Base-by-base conservation (phyloP, 2,113 vertebrate species). In the Lagenorhynchus albirostris region DNA sequence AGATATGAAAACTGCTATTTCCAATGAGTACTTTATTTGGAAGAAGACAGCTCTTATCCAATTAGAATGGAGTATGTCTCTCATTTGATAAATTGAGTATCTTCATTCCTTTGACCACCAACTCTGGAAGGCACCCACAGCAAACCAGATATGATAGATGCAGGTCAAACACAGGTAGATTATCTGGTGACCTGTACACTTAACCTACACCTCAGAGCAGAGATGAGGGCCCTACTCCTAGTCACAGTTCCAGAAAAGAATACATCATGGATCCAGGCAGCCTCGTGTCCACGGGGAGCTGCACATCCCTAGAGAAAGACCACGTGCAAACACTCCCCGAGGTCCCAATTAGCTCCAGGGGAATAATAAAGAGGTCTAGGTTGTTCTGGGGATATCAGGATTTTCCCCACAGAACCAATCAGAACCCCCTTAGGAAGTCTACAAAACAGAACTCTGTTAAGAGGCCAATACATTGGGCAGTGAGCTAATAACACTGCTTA, bases 401-500 rank as follows among this genome's bases (percentile, higher is more conserved):
- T 44, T 71, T 73, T 93, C 94, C 82, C 97, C 79, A 95, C 20
- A 95, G 96, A 80, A 31, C 92, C 87, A 97, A 98, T 98, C 88
- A 98, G 74, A 91, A 97, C 53, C 60, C 97, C 88, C 93, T 96
- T 41, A 94, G 94, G 95, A 92, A 90, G 41, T 92, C 67, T 71
- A 67, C 53, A 62, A 53, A 68, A 83, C 58, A 94, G 50, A 82
- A 58, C 87, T 58, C 31, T 84, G 44, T 55, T 88, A n/a, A 65
- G 96, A 96, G 91, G 92, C 60, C 47, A 44, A 73, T 18, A 29
- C 67, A 77, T 55, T n/a, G 36, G 80, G 86, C 70, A 38, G 33
- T 33, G 60, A 80, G 70, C 68, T 84, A 92, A 90, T 5, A 89
- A 74, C 47, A 50, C 26, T 4, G 33, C 36, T 82, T 67, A 74